Evolutionary conservation across 2,113 vertebrate genomes (phyloP), one percentile per base, ranked within the genome.

Genomic region (Laterallus jamaicensis): DNA sequence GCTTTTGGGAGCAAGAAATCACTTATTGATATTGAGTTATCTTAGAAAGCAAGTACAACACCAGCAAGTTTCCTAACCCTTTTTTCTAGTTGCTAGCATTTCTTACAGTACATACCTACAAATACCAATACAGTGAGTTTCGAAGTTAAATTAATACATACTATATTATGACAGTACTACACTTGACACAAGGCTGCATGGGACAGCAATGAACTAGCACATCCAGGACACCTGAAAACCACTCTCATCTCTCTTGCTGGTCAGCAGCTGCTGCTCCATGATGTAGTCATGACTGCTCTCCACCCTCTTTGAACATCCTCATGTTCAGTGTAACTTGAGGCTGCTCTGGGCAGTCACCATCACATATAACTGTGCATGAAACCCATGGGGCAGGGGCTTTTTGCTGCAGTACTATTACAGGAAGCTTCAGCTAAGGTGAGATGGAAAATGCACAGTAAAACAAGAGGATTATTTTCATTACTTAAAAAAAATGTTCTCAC

Each of bases 321-420:
- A 31, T 11, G 4, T 42, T 31, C 54, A 15, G 4, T 28, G 42
- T 44, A 59, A 42, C 15, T 73, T 37, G 9, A 52, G 31, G 31
- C 42, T 88, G 76, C 32, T 35, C 26, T 44, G 31, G 44, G 35
- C 60, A 87, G 42, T 21, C 49, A 35, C 44, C 9, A 21, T 1
- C 82, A 9, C 0, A 0, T n/a, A 10, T 32, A 56, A 50, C 21
- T 10, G 17, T 18, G 21, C 19, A 11, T 0, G 6, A 24, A 42
- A 60, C 15, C 12, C 35, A 78, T 54, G 44, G 20, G 24, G 67
- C 15, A 8, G 16, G 35, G 49, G 1, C 20, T 22, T 42, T 77
- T 24, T 32, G 4, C 59, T 26, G 42, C 68, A 76, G 44, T 15
- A 12, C 18, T 59, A 6, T 1, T 13, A 58, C 20, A 59, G 69